Evolutionary conservation across 2,888 invertebrate genomes (phyloP).

Genomic region (Thalpophila matura): DNA sequence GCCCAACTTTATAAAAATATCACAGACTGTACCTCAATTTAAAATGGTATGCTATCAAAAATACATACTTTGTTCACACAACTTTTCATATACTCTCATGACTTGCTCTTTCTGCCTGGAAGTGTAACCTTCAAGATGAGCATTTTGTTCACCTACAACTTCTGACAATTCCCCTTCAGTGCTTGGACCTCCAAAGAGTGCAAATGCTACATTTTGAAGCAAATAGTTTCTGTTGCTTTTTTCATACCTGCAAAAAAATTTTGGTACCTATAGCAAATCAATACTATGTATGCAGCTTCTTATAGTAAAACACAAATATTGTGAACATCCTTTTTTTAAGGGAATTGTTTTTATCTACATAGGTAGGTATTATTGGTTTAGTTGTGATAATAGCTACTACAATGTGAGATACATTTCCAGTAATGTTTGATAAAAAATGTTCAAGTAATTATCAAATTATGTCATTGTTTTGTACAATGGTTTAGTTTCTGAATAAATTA

Average conservation of each 20-base stretch:
- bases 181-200: constrained; percentile 89
- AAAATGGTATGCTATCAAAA: background rate
- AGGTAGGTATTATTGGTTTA: no score
- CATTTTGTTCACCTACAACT: constrained; percentile 62
- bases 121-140: constrained; percentile 83
- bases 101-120: constrained; percentile 82
- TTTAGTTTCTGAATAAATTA: no score
- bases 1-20: no score
- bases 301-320: no score
- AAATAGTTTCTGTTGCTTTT: constrained; percentile 85
- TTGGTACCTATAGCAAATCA: background rate
- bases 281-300: no score
- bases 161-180: constrained; percentile 79
- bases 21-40: no score
- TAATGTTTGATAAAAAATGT: constrained; percentile 3
- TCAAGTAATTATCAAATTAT: background rate
- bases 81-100: constrained; percentile 82
- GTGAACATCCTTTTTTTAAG: no score
- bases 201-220: constrained; percentile 90
- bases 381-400: background rate
- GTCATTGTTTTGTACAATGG: background rate
- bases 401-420: constrained; percentile 3
- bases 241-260: constrained; percentile 86
- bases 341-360: no score
- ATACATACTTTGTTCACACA: constrained; percentile 85